phyloP scores from a whole-genome alignment of 2,113 vertebrate species.

The Beaufortia kweichowensis region DNA sequence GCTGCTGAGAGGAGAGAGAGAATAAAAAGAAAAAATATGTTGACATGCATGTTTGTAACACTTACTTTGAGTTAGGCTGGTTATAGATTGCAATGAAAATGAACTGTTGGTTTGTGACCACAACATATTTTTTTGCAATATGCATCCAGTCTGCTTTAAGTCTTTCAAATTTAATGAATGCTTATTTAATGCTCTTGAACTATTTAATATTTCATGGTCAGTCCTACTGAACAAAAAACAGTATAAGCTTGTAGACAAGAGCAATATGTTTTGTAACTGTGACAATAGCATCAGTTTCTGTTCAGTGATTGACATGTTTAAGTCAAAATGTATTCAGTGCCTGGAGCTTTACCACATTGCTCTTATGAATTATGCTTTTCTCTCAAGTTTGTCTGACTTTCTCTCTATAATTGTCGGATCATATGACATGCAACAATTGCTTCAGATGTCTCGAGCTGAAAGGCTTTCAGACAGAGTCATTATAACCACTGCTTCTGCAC shows the following conservation, averaged over 20 bases:
- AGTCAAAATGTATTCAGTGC: not conserved
- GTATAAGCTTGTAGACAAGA: not conserved
- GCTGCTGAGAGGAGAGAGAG: constrained; percentile 24
- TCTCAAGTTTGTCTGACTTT: not conserved
- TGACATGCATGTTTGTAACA: constrained; percentile 36
- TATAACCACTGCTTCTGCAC: constrained; percentile 20
- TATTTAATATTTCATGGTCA: too few species aligned
- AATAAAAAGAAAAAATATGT: not conserved
- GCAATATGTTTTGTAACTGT: not conserved
- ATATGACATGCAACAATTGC: not conserved
- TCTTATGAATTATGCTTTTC: not conserved
- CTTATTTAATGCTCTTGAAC: too few species aligned
- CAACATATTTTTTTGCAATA: too few species aligned
- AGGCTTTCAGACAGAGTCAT: constrained; percentile 40
- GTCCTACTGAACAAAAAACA: not conserved
- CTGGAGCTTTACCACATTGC: not conserved
- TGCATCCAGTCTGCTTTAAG: too few species aligned
- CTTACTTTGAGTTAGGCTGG: too few species aligned
- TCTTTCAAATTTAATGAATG: too few species aligned
- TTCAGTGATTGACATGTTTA: not conserved
- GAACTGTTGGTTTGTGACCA: too few species aligned
- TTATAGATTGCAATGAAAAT: too few species aligned
- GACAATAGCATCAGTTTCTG: not conserved
- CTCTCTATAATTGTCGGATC: not conserved
- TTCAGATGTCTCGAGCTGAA: constrained; percentile 8